Evolutionary conservation across 30 jellyfish, hydroid and myxozoan genomes (phyloP), one percentile per base, ranked within the genome.

Genomic region (Rhopilema esculentum): DNA sequence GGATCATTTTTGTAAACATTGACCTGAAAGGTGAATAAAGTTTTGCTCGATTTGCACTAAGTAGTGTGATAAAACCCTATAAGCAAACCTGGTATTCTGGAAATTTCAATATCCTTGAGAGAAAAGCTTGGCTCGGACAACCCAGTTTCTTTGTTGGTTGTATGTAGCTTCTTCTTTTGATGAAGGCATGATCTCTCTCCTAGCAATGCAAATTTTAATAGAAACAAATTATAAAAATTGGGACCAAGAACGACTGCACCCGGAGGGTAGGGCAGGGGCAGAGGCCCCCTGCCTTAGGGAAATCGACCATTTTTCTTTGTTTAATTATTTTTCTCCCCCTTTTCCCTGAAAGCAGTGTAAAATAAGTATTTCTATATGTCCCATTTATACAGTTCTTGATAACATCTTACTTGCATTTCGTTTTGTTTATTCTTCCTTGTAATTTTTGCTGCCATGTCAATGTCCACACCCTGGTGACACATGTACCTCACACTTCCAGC

Each of bases 391-490:
- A 25, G 48, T n/a, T 23, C 50, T 72, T 24, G 53, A 29, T 2
- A 12, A 28, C 75, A 22, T 20, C 52, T n/a, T 22, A 82, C 91
- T 49, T 82, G 72, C 50, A 64, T 29, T 49, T 16, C 62, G 27
- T 82, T 68, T 64, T 82, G 31, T 48, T 82, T 67, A 23, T 31
- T 69, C 30, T 51, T 82, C 25, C 72, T 66, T 51, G 26, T 66
- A 27, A 28, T 51, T 51, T 82, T 82, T 49, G 22, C 65, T n/a
- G 23, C 52, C 50, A 26, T 52, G 53, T 82, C 91, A 68, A 82
- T 82, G 49, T 82, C 91, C 48, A 64, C 72, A 22, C 91, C 91
- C 69, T 82, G 91, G 78, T 82, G 91, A 65, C 91, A 82, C 72
- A 64, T 87, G 69, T 7, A 69, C 85, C 85, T 22, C 32, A 18